Conservation (phyloP, 2,888 invertebrate genomes). For the Cyrtodaria siliqua region DNA sequence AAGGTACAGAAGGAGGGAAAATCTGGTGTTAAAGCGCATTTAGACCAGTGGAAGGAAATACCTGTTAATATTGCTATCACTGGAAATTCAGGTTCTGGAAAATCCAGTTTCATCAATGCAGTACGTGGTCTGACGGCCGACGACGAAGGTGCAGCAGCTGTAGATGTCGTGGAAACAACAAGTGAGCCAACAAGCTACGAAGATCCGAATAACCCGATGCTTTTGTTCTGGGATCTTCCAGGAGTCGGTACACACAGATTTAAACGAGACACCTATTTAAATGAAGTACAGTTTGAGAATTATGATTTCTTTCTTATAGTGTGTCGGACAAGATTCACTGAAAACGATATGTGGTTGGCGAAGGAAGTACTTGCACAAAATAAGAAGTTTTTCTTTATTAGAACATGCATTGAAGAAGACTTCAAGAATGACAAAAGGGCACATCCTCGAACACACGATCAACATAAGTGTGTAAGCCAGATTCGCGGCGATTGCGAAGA, state of each 20-base stretch:
- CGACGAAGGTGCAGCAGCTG: background rate
- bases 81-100: slow-evolving; percentile 1
- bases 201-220: background rate
- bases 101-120: slow-evolving; percentile 10
- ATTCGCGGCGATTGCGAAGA: no score
- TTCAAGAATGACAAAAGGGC: no score
- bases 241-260: slow-evolving; percentile 1
- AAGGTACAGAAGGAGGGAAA: no score
- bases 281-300: background rate
- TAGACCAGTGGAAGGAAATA: background rate
- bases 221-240: slow-evolving; percentile 4
- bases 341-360: no score
- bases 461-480: no score
- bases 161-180: background rate
- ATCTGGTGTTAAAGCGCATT: no score
- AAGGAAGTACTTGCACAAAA: no score
- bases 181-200: background rate
- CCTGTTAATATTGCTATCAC: background rate
- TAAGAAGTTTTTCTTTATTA: no score
- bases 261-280: slow-evolving; percentile 1
- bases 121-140: background rate
- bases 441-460: no score
- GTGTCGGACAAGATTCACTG: no score
- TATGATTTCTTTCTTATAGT: no score
- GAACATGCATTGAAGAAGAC: no score